Evolutionary conservation across 2,888 invertebrate species (phyloP).

Genomic region (Sarcophaga carnaria): DNA sequence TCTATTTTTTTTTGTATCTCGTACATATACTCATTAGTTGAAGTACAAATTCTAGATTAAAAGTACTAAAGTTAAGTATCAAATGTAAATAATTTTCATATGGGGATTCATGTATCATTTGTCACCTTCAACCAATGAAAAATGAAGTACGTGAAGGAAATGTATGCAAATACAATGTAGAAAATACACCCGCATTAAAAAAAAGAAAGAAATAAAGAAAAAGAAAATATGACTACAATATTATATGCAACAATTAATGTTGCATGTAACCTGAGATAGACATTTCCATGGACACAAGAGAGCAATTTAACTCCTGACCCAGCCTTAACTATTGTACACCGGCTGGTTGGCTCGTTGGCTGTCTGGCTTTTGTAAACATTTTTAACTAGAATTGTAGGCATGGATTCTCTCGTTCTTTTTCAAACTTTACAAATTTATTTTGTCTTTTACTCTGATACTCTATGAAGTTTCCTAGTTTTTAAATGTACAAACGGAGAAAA

Average conservation of each 20-base stretch:
- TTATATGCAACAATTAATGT: slow-evolving; percentile 49
- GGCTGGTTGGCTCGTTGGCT: too few species aligned
- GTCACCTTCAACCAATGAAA: slow-evolving; percentile 45
- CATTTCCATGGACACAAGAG: slow-evolving; percentile 37
- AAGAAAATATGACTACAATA: slow-evolving; percentile 13
- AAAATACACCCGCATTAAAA: slow-evolving; percentile 58
- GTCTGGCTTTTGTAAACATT: slow-evolving; percentile 27
- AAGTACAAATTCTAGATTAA: too few species aligned
- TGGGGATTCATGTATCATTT: not conserved
- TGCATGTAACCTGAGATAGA: slow-evolving; percentile 60
- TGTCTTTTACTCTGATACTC: not conserved
- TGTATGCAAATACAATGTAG: slow-evolving; percentile 19
- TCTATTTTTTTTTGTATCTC: too few species aligned
- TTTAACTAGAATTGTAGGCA: slow-evolving; percentile 51
- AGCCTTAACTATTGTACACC: not conserved
- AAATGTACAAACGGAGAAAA: slow-evolving; percentile 35
- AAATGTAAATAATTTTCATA: too few species aligned
- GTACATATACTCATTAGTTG: too few species aligned
- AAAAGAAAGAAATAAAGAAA: not conserved
- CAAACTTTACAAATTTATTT: not conserved
- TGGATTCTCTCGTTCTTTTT: not conserved
- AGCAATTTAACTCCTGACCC: slow-evolving; percentile 7
- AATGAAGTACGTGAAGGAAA: slow-evolving; percentile 27
- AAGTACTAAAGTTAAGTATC: too few species aligned
- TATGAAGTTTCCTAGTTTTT: not conserved